These are phyloP conservation scores for Mormyrops boulengeri DNA, from an alignment of 2,797 vertebrate species.

Conservation along the genomic window DNA sequence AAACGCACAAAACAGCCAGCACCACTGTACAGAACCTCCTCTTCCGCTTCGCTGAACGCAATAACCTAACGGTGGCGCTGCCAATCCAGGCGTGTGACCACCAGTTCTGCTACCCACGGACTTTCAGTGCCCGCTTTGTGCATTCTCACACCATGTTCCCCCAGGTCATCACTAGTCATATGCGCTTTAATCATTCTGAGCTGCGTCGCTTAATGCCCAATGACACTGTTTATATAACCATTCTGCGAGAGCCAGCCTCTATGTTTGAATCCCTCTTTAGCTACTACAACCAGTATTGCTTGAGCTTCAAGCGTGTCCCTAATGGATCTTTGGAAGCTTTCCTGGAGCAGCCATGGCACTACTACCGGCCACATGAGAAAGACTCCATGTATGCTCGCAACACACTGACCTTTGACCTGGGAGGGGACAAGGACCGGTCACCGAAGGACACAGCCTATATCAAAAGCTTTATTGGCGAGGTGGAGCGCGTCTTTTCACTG, in stretches of 20 bases:
- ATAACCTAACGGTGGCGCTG: slow-evolving; percentile 75
- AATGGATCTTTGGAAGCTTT: slow-evolving; percentile 73
- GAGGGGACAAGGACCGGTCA: slow-evolving; percentile 31
- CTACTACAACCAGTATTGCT: slow-evolving; percentile 75
- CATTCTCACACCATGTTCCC: slow-evolving; percentile 70
- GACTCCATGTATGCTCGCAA: background rate
- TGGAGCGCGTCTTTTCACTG: slow-evolving; percentile 65
- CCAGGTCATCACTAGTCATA: slow-evolving; percentile 70
- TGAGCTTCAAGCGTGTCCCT: slow-evolving; percentile 71
- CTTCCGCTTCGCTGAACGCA: slow-evolving; percentile 75
- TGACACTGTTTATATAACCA: slow-evolving; percentile 69
- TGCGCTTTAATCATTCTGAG: slow-evolving; percentile 69
- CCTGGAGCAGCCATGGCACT: slow-evolving; percentile 60
- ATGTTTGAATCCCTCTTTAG: slow-evolving; percentile 85
- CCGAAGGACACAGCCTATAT: slow-evolving; percentile 52
- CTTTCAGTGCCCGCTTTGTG: slow-evolving; percentile 69
- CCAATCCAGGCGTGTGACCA: slow-evolving; percentile 68
- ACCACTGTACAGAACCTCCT: slow-evolving; percentile 80
- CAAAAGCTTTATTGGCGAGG: slow-evolving; percentile 57
- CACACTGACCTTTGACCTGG: background rate
- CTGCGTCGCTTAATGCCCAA: slow-evolving; percentile 70
- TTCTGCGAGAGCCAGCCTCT: slow-evolving; percentile 72
- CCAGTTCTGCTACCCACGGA: slow-evolving; percentile 79
- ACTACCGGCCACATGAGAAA: slow-evolving; percentile 54
- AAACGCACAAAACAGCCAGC: slow-evolving; percentile 48